Evolutionary conservation across 2,113 vertebrate species (phyloP), one percentile per base, ranked within the genome.

Genomic region (Zosterops japonicus): DNA sequence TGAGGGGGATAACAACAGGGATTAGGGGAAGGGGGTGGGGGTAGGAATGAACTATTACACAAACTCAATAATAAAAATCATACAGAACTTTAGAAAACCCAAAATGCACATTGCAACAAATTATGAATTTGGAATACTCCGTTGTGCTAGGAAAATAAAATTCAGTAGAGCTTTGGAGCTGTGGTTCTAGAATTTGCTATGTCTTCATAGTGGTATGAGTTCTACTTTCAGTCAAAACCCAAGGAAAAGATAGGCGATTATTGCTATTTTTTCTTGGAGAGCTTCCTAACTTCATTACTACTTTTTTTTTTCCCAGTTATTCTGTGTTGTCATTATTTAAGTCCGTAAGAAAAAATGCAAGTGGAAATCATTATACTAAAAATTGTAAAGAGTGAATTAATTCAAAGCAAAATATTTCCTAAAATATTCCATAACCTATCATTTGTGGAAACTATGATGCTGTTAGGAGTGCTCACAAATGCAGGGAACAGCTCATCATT

Each of bases 211-310:
- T 8, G 18, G 22, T 65, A 33, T 29, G 14, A 4, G 8, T 60
- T 69, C 12, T n/a, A 68, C 21, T 35, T 92, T 69, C 41, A 65
- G 15, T 15, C 14, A 69, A 88, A 85, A 27, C 1, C 14, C 28
- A 56, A 33, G 14, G 36, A 15, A 5, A 10, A 35, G 27, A 59
- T 35, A 53, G 6, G 2, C 0, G 0, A 46, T 23, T 72, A 36
- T 8, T 52, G 13, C 6, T 46, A 46, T 85, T 89, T 84, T 29
- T 52, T 68, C 11, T 42, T 82, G 33, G 4, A 46, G 11, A 65
- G 49, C 8, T 57, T 61, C 18, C 12, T 88, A 57, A 49, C 13
- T 61, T 78, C 33, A 44, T 68, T 36, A 12, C 3, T 36, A 74
- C 4, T 2, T 4, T 22, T 87, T 91, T 60, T 53, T 55, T 59